Evolutionary conservation across 2,113 vertebrate genomes (phyloP), one percentile per base, ranked within the genome.

Genomic region (Empidonax alnorum): DNA sequence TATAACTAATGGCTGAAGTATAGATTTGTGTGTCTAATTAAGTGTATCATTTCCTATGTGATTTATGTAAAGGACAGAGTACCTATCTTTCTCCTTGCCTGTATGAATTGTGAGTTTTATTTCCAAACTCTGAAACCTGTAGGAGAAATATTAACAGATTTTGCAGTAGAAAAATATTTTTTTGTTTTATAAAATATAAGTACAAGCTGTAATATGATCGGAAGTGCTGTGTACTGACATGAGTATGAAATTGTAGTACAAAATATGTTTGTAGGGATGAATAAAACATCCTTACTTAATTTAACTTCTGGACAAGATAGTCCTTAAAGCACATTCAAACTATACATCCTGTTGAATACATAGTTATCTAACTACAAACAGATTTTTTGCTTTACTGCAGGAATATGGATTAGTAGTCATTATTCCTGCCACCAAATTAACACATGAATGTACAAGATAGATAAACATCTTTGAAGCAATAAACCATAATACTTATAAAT

Each of bases 21-120:
- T 79, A 66, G 13, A 7, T 63, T 90, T 90, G 11, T 67, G 15
- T 71, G 66, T 78, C 80, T 93, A 72, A 84, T 76, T 72, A 84
- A 80, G 63, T 77, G 21, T 71, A 56, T 12, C 1, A 0, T 69
- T 82, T 31, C 66, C 53, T 74, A 6, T 84, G 46, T 56, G 33
- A 56, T 53, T 75, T 85, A 44, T 0, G 1, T 50, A 42, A 76
- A 91, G 56, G 28, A 71, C 7, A 31, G 22, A 30, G 7, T 66
- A n/a, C 30, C 37, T 68, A 2, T 1, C 8, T 53, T 6, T 53
- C 6, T 55, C 12, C 14, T 39, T 87, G 22, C 0, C 1, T 68
- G 3, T 78, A 6, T 24, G 5, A 89, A 12, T 28, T 80, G 4
- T 42, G 33, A 81, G 10, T 50, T 93, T 74, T 67, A 12, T 61